Evolutionary conservation across 2,113 vertebrate species (phyloP).

Genomic region (Nothocercus julius): DNA sequence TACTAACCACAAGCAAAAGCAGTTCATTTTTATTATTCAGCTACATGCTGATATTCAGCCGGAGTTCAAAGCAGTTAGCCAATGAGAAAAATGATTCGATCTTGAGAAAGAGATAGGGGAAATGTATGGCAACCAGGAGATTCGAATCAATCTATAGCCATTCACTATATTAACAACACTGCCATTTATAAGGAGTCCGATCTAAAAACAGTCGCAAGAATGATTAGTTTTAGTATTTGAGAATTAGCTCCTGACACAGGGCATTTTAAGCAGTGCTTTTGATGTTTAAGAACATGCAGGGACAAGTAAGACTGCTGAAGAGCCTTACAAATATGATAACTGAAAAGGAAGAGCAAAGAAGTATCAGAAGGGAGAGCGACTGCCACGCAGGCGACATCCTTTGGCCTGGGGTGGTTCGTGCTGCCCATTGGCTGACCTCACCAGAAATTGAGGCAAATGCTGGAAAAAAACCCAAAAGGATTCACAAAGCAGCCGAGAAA

Average conservation of each 20-base stretch:
- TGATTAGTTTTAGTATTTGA: conserved; percentile 42
- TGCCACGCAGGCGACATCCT: neutral
- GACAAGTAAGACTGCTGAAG: conserved; percentile 14
- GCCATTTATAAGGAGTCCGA: neutral
- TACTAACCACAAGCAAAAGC: neutral
- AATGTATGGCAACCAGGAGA: neutral
- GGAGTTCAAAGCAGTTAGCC: neutral
- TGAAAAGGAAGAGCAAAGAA: conserved; percentile 8
- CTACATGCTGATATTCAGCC: neutral
- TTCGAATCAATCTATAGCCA: neutral
- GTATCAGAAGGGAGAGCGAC: neutral
- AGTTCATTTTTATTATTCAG: neutral
- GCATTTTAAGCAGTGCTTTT: neutral
- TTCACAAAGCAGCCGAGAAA: conserved; percentile 40
- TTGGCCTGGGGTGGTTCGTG: neutral
- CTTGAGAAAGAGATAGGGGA: neutral
- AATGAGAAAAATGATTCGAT: neutral
- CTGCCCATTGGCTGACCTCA: neutral
- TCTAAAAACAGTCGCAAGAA: neutral
- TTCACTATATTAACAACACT: neutral
- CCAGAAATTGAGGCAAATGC: neutral
- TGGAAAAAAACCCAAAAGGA: neutral
- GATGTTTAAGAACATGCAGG: neutral
- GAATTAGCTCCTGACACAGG: neutral
- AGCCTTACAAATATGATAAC: neutral